Base-by-base conservation (phyloP, 2,888 invertebrate species). In the Seladonia tumulorum region DNA sequence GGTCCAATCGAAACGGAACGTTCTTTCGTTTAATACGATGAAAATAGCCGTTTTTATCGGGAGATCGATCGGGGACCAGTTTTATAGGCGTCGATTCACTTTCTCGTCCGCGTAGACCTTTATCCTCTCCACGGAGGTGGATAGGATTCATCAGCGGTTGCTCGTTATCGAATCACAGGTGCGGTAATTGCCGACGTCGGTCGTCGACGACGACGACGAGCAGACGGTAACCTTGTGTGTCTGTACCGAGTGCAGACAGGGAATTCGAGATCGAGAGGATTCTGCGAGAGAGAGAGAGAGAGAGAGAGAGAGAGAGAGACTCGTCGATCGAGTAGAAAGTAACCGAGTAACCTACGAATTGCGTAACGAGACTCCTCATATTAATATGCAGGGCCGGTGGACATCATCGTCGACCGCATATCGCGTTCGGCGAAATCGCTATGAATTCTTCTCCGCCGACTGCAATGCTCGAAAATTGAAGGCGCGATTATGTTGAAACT, bases 291-390 rank as follows among this genome's bases (percentile, higher is more conserved):
- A 45, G 45, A 45, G 45, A 45, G 45, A 45, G 45, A 45, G 12
- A 63, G 83, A 82, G 83, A n/a, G 22, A 45, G 45, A 70, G 83
- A 82, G 83, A 83, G 82, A 81, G 83, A 86, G 70, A 86, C 76
- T 57, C 73, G 87, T 76, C 73, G 87, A 87, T 86, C 87, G 87
- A 82, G 85, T 92, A 91, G 92, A 92, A 92, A 92, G 92, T 92
- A 90, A 91, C 82, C 89, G 92, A 89, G 90, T 91, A 89, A 91
- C 89, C 90, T 89, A 85, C 87, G 88, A 90, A 90, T 92, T 91
- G 83, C 90, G 89, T 89, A 92, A 92, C 81, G 35, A 71, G 60
- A 85, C 73, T 83, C 82, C 84, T 83, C 83, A 78, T 70, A 66
- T 88, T 89, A 88, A 88, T 88, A 84, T 79, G 82, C 74, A 76